Evolutionary conservation across 92 coral and sea anemone species (phyloP).

Genomic region (Desmophyllum pertusum): DNA sequence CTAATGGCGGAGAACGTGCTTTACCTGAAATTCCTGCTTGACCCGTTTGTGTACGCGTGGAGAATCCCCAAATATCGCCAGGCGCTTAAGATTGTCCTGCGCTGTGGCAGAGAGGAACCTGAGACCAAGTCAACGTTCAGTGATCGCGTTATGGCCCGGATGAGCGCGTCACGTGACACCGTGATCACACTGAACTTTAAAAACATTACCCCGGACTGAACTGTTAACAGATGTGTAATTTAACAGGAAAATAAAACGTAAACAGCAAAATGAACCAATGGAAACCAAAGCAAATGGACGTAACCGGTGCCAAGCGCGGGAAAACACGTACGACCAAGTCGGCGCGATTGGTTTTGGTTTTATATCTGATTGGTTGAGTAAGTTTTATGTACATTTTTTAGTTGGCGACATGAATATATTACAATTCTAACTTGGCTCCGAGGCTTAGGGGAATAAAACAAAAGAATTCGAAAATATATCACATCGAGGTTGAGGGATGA

Average conservation of each 20-base stretch:
- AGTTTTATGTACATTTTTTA: too few relatives aligned
- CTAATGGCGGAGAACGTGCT: constrained; percentile 23
- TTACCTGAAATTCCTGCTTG: constrained; percentile 28
- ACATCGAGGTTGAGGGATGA: too few relatives aligned
- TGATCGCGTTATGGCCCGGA: constrained; percentile 8
- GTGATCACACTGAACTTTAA: constrained; percentile 12
- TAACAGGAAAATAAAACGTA: too few relatives aligned
- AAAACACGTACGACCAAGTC: too few relatives aligned
- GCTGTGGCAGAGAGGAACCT: constrained; percentile 1
- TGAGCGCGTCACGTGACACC: constrained; percentile 19
- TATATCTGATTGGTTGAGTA: too few relatives aligned
- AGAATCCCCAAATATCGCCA: constrained; percentile 20
- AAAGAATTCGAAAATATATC: too few relatives aligned
- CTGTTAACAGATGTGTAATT: not conserved
- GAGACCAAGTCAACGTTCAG: constrained; percentile 13
- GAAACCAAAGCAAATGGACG: too few relatives aligned
- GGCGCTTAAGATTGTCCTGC: constrained; percentile 20
- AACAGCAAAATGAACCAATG: not conserved
- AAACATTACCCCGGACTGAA: not conserved
- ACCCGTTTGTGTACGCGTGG: constrained; percentile 37
- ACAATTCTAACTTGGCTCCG: too few relatives aligned
- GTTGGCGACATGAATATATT: too few relatives aligned
- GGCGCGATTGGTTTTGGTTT: too few relatives aligned
- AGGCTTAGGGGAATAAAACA: too few relatives aligned
- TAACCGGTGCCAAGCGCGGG: too few relatives aligned